phyloP scores from a whole-genome alignment of 2,113 vertebrate species.

The Semnopithecus entellus region DNA sequence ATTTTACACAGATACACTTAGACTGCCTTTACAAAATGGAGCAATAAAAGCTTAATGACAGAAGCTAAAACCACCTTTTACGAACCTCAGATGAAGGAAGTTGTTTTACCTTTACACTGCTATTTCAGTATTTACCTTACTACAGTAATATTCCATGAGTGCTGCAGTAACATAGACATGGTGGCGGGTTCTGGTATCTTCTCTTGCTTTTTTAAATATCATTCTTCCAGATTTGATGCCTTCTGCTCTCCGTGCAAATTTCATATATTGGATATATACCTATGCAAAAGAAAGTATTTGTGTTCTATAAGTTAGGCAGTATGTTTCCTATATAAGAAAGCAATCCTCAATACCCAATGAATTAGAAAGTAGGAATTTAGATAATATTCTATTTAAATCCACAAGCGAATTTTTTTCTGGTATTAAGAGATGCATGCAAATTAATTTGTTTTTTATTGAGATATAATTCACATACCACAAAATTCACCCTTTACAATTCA shows the following conservation, averaged over 20 bases:
- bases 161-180: conserved; percentile 98
- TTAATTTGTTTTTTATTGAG: background rate
- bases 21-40: conserved; percentile 8
- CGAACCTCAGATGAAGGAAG: conserved; percentile 40
- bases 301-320: background rate
- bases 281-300: conserved; percentile 58
- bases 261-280: conserved; percentile 99
- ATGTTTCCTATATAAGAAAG: background rate
- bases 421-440: background rate
- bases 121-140: conserved; percentile 90
- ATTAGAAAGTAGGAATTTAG: conserved; percentile 15
- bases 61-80: conserved; percentile 14
- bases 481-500: conserved; percentile 26
- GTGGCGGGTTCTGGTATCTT: conserved; percentile 95
- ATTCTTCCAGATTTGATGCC: conserved; percentile 97
- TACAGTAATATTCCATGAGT: conserved; percentile 99
- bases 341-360: conserved; percentile 45
- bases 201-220: conserved; percentile 99
- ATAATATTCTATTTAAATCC: conserved; percentile 1
- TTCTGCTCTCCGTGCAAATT: conserved; percentile 98
- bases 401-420: background rate
- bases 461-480: conserved; percentile 34
- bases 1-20: conserved; percentile 4
- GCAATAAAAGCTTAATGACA: background rate
- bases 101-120: background rate